Base-by-base conservation (phyloP, 2,113 vertebrate genomes). In the Chloebia gouldiae region DNA sequence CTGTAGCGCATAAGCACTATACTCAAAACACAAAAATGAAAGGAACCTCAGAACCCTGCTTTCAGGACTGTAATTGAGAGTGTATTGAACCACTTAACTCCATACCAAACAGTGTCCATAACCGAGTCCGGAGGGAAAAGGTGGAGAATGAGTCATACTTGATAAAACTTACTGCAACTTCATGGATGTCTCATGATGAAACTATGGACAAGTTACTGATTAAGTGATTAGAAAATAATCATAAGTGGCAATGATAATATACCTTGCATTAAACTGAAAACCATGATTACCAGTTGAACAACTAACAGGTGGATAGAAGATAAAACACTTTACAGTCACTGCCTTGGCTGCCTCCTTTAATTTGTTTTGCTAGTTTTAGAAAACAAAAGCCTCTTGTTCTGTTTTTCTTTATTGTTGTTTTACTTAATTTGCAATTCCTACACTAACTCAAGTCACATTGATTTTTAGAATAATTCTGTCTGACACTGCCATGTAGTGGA, bases 191-290 rank as follows among this genome's bases (percentile, higher is more conserved):
- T 92, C 84, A 50, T n/a, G 95, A 76, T 79, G 88, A 53, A 95
- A 95, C 94, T 90, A 92, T 37, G 86, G 75, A 95, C 66, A 84
- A 79, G 86, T 89, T 92, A 92, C 81, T 79, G 64, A 72, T 94
- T 65, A 95, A 87, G 13, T 44, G 40, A 75, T 76, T 37, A 87
- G 53, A 72, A 87, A 71, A 88, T 7, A 86, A 66, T 39, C 5
- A 1, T 37, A 78, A 84, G 44, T 37, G 31, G 73, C 22, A 89
- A 37, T 31, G 35, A 91, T 60, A 93, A 78, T 13, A 86, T 0
- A 66, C 47, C 77, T 89, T 45, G n/a, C 24, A 61, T 56, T 87
- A 68, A 65, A 71, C 35, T n/a, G 51, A 82, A 71, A 80, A 88
- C 57, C 8, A 6, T 3, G 11, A 60, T 77, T 35, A 87, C 13